Evolutionary conservation across 2,797 vertebrate species (phyloP), one percentile per base, ranked within the genome.

Genomic region (Chloroceryle amazona): DNA sequence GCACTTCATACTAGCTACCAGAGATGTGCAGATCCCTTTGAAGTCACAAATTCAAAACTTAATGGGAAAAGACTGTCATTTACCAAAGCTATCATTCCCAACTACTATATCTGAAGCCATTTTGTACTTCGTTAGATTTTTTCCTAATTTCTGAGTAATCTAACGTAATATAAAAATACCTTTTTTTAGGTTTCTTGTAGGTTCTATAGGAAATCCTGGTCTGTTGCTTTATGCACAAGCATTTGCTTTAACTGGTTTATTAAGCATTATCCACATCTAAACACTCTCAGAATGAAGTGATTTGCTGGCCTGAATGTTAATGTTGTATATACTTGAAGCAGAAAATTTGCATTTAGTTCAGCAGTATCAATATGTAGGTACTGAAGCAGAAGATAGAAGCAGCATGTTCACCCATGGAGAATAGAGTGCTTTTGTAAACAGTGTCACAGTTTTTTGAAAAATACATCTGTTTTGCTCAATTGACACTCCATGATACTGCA

Each of bases 381-480:
- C 84, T 86, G 96, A 88, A 96, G 96, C 96, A 97, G 96, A 96
- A 97, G 96, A 96, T 94, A 74, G 91, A 94, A 96, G 96, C 96
- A 96, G 95, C 96, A 96, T 97, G 96, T 15, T 37, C 93, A 94
- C 96, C 96, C 96, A 71, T 94, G 94, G 96, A 97, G 96, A 97
- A 96, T 92, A 96, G 86, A 96, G 80, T 4, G 58, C 92, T 96
- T 97, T 94, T 95, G 94, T 95, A 97, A 97, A 96, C 94, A 96
- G 86, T 96, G 96, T 91, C 94, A 94, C 92, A 54, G 82, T 96
- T 96, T 96, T 96, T 95, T 89, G 54, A 95, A 91, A 97, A 96
- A 96, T 95, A 94, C 94, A 97, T 97, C 96, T 97, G 96, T 96
- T 97, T 96, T 97, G 86, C 94, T 96, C 96, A 96, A 93, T 96